phyloP scores from a whole-genome alignment of 2,888 invertebrate genomes.

The Bombyx huttoni region DNA sequence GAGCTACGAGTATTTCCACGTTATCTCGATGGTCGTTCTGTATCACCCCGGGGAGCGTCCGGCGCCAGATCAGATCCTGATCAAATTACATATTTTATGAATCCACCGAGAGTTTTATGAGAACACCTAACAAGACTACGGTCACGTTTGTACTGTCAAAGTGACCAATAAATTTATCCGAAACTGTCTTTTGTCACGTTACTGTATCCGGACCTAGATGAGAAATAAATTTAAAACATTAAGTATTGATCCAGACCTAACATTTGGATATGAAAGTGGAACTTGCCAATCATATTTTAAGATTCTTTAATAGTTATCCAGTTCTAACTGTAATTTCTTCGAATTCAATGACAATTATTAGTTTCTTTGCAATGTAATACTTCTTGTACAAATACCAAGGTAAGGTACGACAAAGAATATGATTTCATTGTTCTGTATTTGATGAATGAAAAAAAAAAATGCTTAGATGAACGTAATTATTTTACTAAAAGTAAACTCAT shows the following conservation, averaged over 20 bases:
- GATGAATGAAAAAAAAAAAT: too few relatives aligned
- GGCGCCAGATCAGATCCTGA: conserved; percentile 26
- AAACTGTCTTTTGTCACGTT: not conserved
- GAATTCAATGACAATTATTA: too few relatives aligned
- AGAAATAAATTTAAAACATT: not conserved
- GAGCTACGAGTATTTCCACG: conserved; percentile 18
- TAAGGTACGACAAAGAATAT: too few relatives aligned
- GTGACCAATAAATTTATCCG: not conserved
- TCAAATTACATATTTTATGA: conserved; percentile 45
- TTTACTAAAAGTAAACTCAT: not conserved
- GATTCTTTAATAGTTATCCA: too few relatives aligned
- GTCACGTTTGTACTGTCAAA: not conserved
- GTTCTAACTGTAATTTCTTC: too few relatives aligned
- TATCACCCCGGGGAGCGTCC: conserved; percentile 12
- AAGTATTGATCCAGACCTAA: too few relatives aligned
- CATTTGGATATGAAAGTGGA: too few relatives aligned
- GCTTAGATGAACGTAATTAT: not conserved
- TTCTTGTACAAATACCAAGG: too few relatives aligned
- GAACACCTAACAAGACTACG: conserved; percentile 21
- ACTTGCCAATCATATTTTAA: too few relatives aligned
- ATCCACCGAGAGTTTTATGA: conserved; percentile 25
- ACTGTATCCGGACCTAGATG: not conserved
- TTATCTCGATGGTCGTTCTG: conserved; percentile 15
- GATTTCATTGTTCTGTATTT: too few relatives aligned
- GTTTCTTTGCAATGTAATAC: too few relatives aligned